A percentile compares a stretch with the other conserved stretches of the same genome.
These are phyloP conservation scores for Matsumyia berberina DNA, from an alignment of 2,888 invertebrate species.

Conservation along the genomic window DNA sequence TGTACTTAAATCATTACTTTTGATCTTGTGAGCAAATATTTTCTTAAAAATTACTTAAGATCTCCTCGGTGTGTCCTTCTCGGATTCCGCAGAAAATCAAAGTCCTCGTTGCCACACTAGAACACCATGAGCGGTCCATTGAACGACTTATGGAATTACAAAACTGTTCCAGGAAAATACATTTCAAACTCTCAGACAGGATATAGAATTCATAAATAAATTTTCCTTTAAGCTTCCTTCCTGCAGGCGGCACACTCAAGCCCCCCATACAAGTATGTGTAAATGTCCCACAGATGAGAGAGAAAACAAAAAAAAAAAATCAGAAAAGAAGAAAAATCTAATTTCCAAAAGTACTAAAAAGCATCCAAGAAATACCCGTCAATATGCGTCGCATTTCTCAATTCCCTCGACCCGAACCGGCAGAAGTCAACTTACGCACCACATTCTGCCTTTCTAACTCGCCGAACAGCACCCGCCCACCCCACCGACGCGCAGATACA, in stretches of 20 bases:
- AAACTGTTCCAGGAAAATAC: background rate
- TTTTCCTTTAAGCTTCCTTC: constrained; percentile 36
- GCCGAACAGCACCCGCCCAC: background rate
- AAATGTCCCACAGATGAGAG: constrained; percentile 35
- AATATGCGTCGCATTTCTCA: constrained; percentile 64
- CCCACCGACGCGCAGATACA: constrained; percentile 19
- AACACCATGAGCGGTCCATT: constrained; percentile 31
- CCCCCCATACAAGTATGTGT: constrained; percentile 37
- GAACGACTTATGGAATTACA: constrained; percentile 45
- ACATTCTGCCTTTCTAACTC: constrained; percentile 6
- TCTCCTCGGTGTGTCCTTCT: background rate
- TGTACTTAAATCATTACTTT: constrained; percentile 18
- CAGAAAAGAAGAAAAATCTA: constrained; percentile 42
- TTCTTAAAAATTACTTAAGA: constrained; percentile 11
- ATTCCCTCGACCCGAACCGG: constrained; percentile 37
- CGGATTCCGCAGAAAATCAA: constrained; percentile 7
- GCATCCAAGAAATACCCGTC: constrained; percentile 40
- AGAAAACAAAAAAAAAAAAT: constrained; percentile 9
- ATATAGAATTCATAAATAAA: constrained; percentile 69
- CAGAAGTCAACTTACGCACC: constrained; percentile 64
- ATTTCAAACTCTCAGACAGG: constrained; percentile 35
- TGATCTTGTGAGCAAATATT: constrained; percentile 9
- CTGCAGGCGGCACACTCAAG: background rate
- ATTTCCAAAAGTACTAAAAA: constrained; percentile 67
- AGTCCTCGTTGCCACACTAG: background rate